phyloP scores from a whole-genome alignment of 2,113 vertebrate species.

The Tetrax tetrax region DNA sequence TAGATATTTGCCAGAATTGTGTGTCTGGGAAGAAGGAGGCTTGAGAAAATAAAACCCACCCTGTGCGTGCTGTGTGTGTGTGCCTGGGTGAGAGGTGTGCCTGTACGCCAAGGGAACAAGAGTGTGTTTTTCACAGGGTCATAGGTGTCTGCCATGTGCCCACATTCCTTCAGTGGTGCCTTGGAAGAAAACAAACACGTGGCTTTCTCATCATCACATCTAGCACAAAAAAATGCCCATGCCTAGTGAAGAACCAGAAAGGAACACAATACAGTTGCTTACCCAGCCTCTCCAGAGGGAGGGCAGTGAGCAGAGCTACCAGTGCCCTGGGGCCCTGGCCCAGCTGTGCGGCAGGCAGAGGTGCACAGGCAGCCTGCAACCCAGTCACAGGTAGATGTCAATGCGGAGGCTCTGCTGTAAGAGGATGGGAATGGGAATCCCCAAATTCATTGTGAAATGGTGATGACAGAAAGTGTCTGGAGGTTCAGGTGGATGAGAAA shows the following conservation, averaged over 20 bases:
- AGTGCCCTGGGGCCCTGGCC: background rate
- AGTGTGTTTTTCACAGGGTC: background rate
- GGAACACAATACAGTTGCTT: background rate
- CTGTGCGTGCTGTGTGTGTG: background rate
- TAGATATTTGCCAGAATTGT: constrained; percentile 75
- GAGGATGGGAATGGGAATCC: background rate
- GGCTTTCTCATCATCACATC: background rate
- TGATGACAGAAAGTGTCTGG: background rate
- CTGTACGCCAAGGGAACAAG: background rate
- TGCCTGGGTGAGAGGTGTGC: background rate
- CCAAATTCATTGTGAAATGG: background rate
- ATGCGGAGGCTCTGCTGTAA: background rate
- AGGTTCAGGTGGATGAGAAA: background rate
- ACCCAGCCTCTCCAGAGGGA: constrained; percentile 5
- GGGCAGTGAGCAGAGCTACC: background rate
- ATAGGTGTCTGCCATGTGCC: fast-evolving
- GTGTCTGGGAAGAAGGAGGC: constrained; percentile 40
- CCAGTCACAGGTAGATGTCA: background rate
- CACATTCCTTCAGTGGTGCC: background rate
- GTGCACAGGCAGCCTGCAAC: background rate
- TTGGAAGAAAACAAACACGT: background rate
- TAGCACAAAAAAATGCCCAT: background rate
- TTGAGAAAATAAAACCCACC: constrained; percentile 11
- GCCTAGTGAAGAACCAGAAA: constrained; percentile 4
- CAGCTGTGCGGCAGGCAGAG: background rate